Conservation (phyloP, 2,797 vertebrate genomes). For the Poeciliopsis paucimaculata region DNA sequence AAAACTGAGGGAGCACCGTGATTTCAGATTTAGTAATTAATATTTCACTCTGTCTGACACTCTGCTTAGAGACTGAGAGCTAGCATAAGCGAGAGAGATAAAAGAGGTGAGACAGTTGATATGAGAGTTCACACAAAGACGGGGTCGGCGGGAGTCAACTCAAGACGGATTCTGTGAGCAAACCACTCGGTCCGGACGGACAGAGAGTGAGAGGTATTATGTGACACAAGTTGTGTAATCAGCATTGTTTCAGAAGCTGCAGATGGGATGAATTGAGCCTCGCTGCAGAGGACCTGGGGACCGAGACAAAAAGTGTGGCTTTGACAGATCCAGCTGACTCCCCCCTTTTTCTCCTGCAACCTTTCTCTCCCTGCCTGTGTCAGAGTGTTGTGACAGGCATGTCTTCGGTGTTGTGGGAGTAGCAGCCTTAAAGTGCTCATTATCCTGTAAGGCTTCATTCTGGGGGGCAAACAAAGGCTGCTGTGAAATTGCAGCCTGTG, state of each 20-base stretch:
- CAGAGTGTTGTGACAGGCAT: slow-evolving; percentile 85
- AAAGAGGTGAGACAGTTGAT: slow-evolving; percentile 38
- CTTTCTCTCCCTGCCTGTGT: slow-evolving; percentile 51
- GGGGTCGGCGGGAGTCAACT: slow-evolving; percentile 29
- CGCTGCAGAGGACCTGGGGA: slow-evolving; percentile 44
- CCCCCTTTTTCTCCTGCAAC: slow-evolving; percentile 33
- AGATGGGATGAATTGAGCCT: slow-evolving; percentile 50
- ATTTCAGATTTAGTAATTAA: slow-evolving; percentile 81
- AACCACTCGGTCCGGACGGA: slow-evolving; percentile 46
- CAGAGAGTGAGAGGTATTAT: slow-evolving; percentile 46
- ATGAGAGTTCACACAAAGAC: slow-evolving; percentile 50
- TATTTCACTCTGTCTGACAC: slow-evolving; percentile 80
- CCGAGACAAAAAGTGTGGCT: slow-evolving; percentile 61
- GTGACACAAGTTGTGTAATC: slow-evolving; percentile 60
- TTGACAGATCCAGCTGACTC: slow-evolving; percentile 74
- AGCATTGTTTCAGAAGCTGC: slow-evolving; percentile 50
- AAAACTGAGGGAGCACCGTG: slow-evolving; percentile 76
- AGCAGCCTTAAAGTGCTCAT: slow-evolving; percentile 84
- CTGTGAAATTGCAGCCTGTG: slow-evolving; percentile 82
- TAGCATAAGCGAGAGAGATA: slow-evolving; percentile 21
- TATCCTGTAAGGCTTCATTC: slow-evolving; percentile 88
- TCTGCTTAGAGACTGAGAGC: slow-evolving; percentile 70
- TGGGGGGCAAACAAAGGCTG: slow-evolving; percentile 83
- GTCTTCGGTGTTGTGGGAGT: slow-evolving; percentile 82
- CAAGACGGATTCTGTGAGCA: slow-evolving; percentile 39